Conservation (phyloP, 2,113 vertebrate genomes). For the Neolamprologus falcicula region DNA sequence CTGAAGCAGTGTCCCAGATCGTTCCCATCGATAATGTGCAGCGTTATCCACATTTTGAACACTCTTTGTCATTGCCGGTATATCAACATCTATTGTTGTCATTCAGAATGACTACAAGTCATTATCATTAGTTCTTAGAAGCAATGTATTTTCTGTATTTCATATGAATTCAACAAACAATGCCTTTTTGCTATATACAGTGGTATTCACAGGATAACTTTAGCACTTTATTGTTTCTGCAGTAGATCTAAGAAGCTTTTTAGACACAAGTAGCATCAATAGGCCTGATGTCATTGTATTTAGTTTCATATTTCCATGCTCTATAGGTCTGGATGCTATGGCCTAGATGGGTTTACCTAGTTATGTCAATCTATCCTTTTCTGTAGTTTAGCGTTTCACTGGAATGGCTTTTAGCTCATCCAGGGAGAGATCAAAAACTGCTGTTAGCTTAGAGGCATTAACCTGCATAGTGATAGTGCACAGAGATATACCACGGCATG, state of each 20-base stretch:
- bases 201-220: neutral
- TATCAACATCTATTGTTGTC: neutral
- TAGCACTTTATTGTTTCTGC: neutral
- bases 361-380: neutral
- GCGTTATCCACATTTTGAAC: neutral
- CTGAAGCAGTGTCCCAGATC: neutral
- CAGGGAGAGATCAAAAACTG: neutral
- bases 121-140: neutral
- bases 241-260: neutral
- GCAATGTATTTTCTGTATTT: neutral
- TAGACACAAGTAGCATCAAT: neutral
- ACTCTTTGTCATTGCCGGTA: neutral
- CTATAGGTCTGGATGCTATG: neutral
- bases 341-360: neutral
- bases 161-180: neutral
- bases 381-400: slow-evolving; percentile 14
- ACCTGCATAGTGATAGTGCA: slow-evolving; percentile 4
- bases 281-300: neutral
- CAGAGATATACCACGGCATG: neutral
- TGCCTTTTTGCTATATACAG: neutral
- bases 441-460: neutral
- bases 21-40: neutral
- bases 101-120: neutral
- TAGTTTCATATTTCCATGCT: neutral
- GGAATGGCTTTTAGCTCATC: neutral